phyloP scores from a whole-genome alignment of 35 echinoderm and acorn worm species.

The Hemicentrotus pulcherrimus region DNA sequence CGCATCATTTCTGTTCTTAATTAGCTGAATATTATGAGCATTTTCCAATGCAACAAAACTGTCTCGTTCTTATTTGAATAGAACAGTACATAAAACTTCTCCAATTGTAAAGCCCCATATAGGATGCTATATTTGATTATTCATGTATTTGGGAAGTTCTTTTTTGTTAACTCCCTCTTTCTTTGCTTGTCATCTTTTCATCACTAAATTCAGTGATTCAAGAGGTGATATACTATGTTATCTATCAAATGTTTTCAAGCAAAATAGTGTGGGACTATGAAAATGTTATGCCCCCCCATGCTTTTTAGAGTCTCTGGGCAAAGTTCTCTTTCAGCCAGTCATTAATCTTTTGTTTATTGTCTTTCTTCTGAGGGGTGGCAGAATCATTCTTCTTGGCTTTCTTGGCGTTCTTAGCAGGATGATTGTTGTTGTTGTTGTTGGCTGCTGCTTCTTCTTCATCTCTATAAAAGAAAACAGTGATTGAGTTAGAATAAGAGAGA shows the following conservation, averaged over 20 bases:
- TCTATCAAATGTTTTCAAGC: too few species aligned
- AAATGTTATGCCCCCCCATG: too few species aligned
- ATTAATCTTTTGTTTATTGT: slow-evolving; percentile 27
- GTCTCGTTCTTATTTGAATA: too few species aligned
- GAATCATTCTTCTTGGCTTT: slow-evolving; percentile 16
- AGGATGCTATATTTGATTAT: not conserved
- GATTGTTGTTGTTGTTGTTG: not conserved
- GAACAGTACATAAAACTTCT: too few species aligned
- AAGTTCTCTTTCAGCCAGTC: slow-evolving; percentile 30
- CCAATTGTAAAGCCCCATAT: not conserved
- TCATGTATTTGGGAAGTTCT: not conserved
- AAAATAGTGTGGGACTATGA: too few species aligned
- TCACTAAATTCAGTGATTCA: not conserved
- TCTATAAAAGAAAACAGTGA: not conserved
- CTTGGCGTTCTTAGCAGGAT: not conserved
- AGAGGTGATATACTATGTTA: too few species aligned
- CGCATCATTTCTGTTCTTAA: too few species aligned
- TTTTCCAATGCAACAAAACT: too few species aligned
- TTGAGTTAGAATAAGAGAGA: too few species aligned
- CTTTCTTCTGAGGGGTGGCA: not conserved
- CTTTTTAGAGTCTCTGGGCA: not conserved
- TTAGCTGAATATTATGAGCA: too few species aligned
- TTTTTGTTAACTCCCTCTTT: not conserved
- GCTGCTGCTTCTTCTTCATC: not conserved
- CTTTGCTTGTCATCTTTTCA: not conserved